Percentiles rank a stretch among this genome's conserved stretches.
These are phyloP conservation scores for Rhynchophorus ferrugineus DNA, from an alignment of 1,140 invertebrate species.

Conservation along the genomic window DNA sequence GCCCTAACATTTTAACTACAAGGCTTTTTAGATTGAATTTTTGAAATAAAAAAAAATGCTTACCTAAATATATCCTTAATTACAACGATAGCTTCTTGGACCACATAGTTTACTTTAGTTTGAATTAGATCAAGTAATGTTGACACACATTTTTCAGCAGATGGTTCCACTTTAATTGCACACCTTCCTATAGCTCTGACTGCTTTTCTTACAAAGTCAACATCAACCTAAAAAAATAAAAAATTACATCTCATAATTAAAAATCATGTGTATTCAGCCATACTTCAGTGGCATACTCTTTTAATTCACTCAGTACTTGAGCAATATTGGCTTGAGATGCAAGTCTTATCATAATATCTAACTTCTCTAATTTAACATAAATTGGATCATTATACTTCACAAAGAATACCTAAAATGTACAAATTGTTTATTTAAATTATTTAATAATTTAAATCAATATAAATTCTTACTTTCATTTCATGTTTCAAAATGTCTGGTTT, in stretches of 20 bases:
- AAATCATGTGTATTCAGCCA: background rate
- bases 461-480: constrained; percentile 86
- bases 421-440: background rate
- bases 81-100: constrained; percentile 99
- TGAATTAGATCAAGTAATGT: constrained; percentile 98
- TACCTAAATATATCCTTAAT: constrained; percentile 96
- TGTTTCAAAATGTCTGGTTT: constrained; percentile 98
- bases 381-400: constrained; percentile 99
- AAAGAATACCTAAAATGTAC: constrained; percentile 73
- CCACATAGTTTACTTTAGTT: constrained; percentile 99
- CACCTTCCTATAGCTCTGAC: constrained; percentile 97
- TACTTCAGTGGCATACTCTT: constrained; percentile 97
- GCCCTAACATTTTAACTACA: too few relatives aligned
- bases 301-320: constrained; percentile 96
- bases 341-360: constrained; percentile 99
- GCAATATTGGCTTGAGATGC: constrained; percentile 98
- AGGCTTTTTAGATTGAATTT: too few relatives aligned
- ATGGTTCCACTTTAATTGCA: constrained; percentile 99
- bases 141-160: constrained; percentile 96
- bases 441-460: constrained; percentile 31
- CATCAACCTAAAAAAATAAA: constrained; percentile 58
- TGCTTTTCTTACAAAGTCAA: constrained; percentile 99
- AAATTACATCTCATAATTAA: background rate
- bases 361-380: constrained; percentile 98
- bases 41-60: too few relatives aligned